A percentile compares a stretch with the other conserved stretches of the same genome.
Evolutionary conservation across 2,797 vertebrate genomes (phyloP).

Genomic region (Crocodylus rhombifer): DNA sequence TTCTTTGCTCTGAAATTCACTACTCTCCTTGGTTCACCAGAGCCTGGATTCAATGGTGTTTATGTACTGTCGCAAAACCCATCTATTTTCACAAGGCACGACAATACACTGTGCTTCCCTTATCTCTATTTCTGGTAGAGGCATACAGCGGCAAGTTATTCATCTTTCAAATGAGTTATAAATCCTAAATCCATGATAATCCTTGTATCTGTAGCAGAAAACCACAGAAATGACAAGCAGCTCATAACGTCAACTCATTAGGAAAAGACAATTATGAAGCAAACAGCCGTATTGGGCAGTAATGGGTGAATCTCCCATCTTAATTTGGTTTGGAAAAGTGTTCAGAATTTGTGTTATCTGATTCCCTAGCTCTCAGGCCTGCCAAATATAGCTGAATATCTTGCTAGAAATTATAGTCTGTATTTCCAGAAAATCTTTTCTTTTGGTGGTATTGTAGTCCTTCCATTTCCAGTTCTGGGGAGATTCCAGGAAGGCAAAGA

Average conservation of each 20-base stretch:
- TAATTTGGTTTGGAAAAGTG: slow-evolving; percentile 13
- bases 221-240: background rate
- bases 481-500: background rate
- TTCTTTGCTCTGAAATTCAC: background rate
- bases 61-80: background rate
- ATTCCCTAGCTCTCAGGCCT: background rate
- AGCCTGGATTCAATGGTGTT: background rate
- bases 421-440: background rate
- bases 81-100: background rate
- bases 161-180: slow-evolving; percentile 10
- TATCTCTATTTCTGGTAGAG: background rate
- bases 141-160: background rate
- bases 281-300: background rate
- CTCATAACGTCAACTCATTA: slow-evolving; percentile 7
- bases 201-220: slow-evolving; percentile 23
- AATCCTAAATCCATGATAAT: slow-evolving; percentile 52
- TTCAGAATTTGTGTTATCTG: background rate
- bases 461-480: background rate
- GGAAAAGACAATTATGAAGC: slow-evolving; percentile 18
- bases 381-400: background rate
- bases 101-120: background rate
- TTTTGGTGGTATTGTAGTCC: background rate
- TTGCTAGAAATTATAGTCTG: background rate
- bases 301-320: slow-evolving; percentile 14
- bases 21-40: background rate